phyloP scores from a whole-genome alignment of 64 coral and sea anemone genomes.

The Hydrozoanthus tunicans region DNA sequence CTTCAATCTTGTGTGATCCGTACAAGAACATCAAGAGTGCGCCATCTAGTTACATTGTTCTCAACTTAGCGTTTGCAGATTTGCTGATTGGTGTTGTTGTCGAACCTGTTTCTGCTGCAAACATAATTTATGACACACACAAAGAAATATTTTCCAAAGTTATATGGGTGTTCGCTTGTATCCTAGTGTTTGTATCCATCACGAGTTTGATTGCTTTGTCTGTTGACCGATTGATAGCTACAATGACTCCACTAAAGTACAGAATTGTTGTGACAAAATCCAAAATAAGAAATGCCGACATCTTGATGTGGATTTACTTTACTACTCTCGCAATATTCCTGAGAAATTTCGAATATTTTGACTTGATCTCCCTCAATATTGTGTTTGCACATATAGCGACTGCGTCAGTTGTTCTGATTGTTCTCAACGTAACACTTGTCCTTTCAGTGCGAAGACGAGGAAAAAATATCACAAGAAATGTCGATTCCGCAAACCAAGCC shows the following conservation, averaged over 20 bases:
- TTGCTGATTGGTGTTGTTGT: slow-evolving; percentile 21
- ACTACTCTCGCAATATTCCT: no score
- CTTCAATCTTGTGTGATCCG: slow-evolving; percentile 14
- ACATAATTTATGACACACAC: background rate
- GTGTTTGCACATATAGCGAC: background rate
- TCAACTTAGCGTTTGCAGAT: slow-evolving; percentile 41
- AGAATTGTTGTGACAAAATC: background rate
- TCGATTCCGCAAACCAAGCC: no score
- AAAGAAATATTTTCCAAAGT: background rate
- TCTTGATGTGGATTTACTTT: no score
- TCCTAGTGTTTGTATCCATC: background rate
- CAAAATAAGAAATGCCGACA: background rate
- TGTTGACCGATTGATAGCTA: slow-evolving; percentile 27
- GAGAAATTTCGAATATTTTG: no score
- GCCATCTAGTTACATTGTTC: slow-evolving; percentile 6
- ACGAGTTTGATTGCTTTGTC: background rate
- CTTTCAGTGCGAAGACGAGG: background rate
- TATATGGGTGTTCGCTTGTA: background rate
- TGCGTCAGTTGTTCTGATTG: background rate
- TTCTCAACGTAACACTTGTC: background rate
- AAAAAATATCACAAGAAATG: no score
- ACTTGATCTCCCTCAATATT: background rate
- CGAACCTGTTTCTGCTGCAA: background rate
- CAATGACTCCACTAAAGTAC: background rate
- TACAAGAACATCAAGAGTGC: background rate